Conservation (phyloP, 2,113 vertebrate species). For the Excalfactoria chinensis region DNA sequence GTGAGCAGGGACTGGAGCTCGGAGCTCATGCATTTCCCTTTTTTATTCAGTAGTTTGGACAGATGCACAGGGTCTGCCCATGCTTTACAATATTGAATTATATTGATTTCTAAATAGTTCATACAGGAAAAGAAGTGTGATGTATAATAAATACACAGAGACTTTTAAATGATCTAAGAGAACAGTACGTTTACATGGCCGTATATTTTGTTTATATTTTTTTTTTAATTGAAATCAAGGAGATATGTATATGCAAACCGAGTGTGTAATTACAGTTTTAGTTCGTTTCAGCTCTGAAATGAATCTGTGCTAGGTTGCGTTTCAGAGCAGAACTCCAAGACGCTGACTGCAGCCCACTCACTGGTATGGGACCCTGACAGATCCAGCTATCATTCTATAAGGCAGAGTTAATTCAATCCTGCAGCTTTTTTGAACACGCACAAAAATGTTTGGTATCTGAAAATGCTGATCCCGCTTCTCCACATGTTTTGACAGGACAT, state of each 20-base stretch:
- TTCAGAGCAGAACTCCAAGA: conserved; percentile 54
- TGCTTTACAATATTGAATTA: neutral
- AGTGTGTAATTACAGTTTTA: conserved; percentile 58
- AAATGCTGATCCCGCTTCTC: conserved; percentile 52
- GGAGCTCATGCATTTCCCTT: neutral
- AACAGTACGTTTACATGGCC: neutral
- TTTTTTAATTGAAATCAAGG: conserved; percentile 21
- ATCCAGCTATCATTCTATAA: conserved; percentile 41
- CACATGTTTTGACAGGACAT: conserved; percentile 50
- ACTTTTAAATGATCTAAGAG: neutral
- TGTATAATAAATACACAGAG: neutral
- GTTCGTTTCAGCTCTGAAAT: conserved; percentile 64
- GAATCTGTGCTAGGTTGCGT: conserved; percentile 22
- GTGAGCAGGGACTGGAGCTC: neutral
- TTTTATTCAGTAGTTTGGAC: neutral
- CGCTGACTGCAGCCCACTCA: conserved; percentile 20
- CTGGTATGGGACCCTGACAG: conserved; percentile 33
- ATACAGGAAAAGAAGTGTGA: neutral
- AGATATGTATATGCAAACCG: neutral
- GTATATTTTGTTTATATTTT: neutral
- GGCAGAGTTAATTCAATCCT: conserved; percentile 58
- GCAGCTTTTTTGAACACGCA: conserved; percentile 41
- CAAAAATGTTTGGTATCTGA: conserved; percentile 63
- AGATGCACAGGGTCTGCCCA: neutral
- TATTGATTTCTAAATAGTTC: neutral